Evolutionary conservation across 2,797 vertebrate genomes (phyloP), one percentile per base, ranked within the genome.

Genomic region (Erpetoichthys calabaricus): DNA sequence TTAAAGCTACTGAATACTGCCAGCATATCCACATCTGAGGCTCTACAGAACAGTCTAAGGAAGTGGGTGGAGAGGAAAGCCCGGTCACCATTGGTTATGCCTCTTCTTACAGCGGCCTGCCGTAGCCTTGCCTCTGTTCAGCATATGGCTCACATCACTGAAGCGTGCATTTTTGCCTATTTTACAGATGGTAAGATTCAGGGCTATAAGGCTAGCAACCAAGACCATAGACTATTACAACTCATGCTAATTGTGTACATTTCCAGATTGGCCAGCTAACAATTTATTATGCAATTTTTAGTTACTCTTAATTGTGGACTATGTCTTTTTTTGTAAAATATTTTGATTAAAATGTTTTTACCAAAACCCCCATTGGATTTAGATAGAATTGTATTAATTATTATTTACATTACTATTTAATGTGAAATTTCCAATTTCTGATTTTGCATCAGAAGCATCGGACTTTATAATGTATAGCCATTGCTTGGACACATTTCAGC

Each of bases 71-170:
- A 81, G 56, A 74, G 77, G 63, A 89, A 80, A 10, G 83, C 90
- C 59, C 82, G 75, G 0, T 87, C 89, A 47, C 71, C 90, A 63
- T 78, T 88, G 3, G 89, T 91, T 3, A 83, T 98, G 74, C 94
- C 95, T 0, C 86, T 98, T 2, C 79, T 99, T 57, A 97, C 94
- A 0, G 92, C 94, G 0, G 87, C 91, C 1, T 97, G 92, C 55
- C 83, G 85, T 65, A 91, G 90, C 69, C 80, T 98, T 56, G 94
- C 96, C 1, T 99, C 96, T 0, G 92, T 99, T 55, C 86, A 86
- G 7, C 96, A 98, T 71, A 96, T 99, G 95, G 89, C 92, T 0
- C 88, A 89, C 66, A 89, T 81, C 1, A 93, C 93, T 0, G 96
- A 98, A 71, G 91, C 92, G 54, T 96, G 92, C 64, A 92, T 99